A percentile compares a stretch with the other conserved stretches of the same genome.
Conservation (phyloP, 2,888 invertebrate species). For the Neoitamus cyanurus region DNA sequence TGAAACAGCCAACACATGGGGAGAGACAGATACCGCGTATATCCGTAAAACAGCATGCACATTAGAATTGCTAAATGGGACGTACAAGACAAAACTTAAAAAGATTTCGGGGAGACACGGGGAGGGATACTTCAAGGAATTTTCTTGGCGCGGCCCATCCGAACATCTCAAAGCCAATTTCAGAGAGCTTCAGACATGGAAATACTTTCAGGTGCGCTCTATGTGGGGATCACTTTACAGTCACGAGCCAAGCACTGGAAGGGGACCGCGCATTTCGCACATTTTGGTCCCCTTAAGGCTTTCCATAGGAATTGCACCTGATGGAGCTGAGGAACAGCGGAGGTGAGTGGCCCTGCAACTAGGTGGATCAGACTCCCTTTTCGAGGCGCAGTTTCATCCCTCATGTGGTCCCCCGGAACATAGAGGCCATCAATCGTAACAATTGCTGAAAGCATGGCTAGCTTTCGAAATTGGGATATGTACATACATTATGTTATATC, state of each 20-base stretch:
- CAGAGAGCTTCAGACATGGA: not conserved
- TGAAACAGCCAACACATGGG: conserved; percentile 14
- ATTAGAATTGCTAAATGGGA: conserved; percentile 40
- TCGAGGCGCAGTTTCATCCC: not conserved
- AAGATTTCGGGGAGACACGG: not conserved
- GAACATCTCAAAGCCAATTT: not conserved
- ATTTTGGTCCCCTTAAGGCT: not conserved
- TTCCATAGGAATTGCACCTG: not conserved
- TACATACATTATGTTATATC: too few species aligned
- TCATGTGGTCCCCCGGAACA: too few species aligned
- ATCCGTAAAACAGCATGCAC: conserved; percentile 18
- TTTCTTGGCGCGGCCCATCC: not conserved
- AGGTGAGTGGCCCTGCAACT: not conserved
- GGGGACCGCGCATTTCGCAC: not conserved
- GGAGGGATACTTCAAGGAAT: not conserved
- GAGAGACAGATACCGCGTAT: not conserved
- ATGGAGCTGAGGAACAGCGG: not conserved
- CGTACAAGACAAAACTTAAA: conserved; percentile 37
- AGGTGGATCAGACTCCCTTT: not conserved
- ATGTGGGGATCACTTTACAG: not conserved
- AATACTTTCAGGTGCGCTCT: not conserved
- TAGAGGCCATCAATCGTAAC: not conserved
- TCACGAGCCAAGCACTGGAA: not conserved
- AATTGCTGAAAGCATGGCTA: not conserved
- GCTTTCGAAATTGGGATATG: too few species aligned